Evolutionary conservation across 2,888 invertebrate species (phyloP).

Genomic region (Mamestra brassicae): DNA sequence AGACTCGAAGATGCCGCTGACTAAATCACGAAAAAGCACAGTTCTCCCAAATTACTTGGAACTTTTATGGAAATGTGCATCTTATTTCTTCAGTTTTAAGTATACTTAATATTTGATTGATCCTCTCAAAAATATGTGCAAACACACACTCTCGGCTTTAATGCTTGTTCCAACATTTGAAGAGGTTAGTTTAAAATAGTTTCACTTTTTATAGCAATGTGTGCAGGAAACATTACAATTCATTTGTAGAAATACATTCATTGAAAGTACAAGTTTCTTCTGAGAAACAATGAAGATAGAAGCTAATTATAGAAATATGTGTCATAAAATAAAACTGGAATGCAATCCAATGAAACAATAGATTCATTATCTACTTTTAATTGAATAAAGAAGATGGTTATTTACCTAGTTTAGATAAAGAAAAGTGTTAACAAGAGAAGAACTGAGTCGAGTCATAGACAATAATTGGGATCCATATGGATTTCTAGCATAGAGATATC

Average conservation of each 20-base stretch:
- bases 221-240: not conserved
- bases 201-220: conserved; percentile 22
- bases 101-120: not conserved
- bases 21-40: not conserved
- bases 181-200: conserved; percentile 37
- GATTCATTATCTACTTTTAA: conserved; percentile 8
- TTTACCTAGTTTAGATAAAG: not conserved
- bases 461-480: not conserved
- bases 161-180: conserved; percentile 24
- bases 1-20: too few relatives aligned
- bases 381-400: not conserved
- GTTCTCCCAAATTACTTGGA: not conserved
- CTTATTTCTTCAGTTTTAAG: not conserved
- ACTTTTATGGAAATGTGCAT: conserved; percentile 3
- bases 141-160: not conserved
- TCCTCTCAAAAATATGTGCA: not conserved
- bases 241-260: not conserved
- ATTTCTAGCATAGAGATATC: not conserved
- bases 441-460: not conserved
- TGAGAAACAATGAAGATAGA: conserved; percentile 15
- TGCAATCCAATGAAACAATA: conserved; percentile 23
- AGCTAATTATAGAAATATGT: conserved; percentile 27
- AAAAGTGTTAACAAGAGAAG: not conserved
- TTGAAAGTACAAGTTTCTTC: not conserved
- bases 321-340: conserved; percentile 15